A percentile compares a stretch with the other conserved stretches of the same genome.
Evolutionary conservation across 2,888 invertebrate genomes (phyloP).

Genomic region (Cephalotes varians): DNA sequence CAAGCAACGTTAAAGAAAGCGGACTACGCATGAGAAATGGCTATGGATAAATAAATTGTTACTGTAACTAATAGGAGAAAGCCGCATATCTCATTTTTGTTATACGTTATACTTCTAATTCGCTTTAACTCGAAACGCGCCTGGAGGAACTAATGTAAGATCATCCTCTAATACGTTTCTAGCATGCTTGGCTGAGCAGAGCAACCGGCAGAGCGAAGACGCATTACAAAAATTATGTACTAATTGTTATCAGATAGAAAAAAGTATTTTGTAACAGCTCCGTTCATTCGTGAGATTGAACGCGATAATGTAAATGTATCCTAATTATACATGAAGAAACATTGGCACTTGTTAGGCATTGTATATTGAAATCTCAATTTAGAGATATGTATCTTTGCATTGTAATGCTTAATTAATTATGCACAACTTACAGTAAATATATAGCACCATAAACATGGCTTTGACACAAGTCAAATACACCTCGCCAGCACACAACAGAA

Average conservation of each 20-base stretch:
- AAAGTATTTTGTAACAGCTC: constrained; percentile 6
- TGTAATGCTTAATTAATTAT: constrained; percentile 47
- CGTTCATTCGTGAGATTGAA: constrained; percentile 14
- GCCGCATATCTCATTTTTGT: neutral
- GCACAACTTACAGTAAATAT: constrained; percentile 55
- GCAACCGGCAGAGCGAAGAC: constrained; percentile 26
- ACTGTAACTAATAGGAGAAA: constrained; percentile 38
- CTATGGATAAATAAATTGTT: constrained; percentile 56
- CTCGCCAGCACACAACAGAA: constrained; percentile 28
- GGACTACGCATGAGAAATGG: constrained; percentile 42
- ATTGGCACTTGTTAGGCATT: constrained; percentile 68
- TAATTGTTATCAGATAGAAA: constrained; percentile 27
- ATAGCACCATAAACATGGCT: constrained; percentile 73
- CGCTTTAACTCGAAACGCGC: constrained; percentile 11
- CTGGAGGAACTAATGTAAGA: constrained; percentile 14
- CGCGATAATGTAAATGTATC: constrained; percentile 8
- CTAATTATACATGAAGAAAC: constrained; percentile 45
- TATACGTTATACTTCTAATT: constrained; percentile 24
- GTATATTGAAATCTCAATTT: constrained; percentile 13
- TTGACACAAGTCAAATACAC: constrained; percentile 45
- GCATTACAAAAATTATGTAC: constrained; percentile 23
- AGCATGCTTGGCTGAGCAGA: constrained; percentile 40
- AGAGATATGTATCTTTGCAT: constrained; percentile 12
- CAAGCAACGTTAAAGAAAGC: constrained; percentile 63
- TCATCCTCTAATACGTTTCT: constrained; percentile 23